These are phyloP conservation scores for Hydrotaea cyrtoneurina DNA, from an alignment of 2,888 invertebrate genomes.

Conservation along the genomic window DNA sequence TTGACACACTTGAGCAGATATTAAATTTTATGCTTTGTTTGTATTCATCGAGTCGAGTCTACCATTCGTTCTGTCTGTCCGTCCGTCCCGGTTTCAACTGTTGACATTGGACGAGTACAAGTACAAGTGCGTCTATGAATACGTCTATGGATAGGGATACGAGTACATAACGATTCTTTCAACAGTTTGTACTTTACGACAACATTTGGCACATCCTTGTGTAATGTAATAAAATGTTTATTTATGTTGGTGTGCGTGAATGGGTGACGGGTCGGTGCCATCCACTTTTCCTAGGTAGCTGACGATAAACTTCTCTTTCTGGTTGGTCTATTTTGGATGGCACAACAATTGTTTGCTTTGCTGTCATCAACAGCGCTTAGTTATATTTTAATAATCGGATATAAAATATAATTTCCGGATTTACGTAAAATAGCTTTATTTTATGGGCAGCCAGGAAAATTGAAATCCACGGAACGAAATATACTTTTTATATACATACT, in stretches of 20 bases:
- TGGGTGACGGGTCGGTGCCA: neutral
- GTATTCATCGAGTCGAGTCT: neutral
- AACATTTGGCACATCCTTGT: neutral
- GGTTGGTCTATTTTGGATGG: neutral
- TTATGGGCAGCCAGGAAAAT: neutral
- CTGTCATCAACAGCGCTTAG: neutral
- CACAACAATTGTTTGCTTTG: neutral
- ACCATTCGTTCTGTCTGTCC: neutral
- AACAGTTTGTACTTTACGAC: slow-evolving; percentile 17
- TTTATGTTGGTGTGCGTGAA: neutral
- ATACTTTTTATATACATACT: too few species aligned
- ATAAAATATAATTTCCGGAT: slow-evolving; percentile 63
- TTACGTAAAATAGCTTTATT: slow-evolving; percentile 37
- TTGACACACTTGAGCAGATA: slow-evolving; percentile 56
- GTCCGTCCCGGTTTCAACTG: neutral
- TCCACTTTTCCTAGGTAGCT: too few species aligned
- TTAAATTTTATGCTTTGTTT: slow-evolving; percentile 60
- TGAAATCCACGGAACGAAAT: too few species aligned
- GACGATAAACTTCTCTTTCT: too few species aligned
- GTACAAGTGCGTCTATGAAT: too few species aligned
- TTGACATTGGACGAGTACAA: neutral
- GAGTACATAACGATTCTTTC: neutral
- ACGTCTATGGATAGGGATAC: too few species aligned
- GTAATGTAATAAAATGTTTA: slow-evolving; percentile 3
- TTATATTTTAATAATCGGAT: slow-evolving; percentile 44